Conservation (phyloP, 53 echinoderm and acorn worm species). For the Patiria pectinifera region DNA sequence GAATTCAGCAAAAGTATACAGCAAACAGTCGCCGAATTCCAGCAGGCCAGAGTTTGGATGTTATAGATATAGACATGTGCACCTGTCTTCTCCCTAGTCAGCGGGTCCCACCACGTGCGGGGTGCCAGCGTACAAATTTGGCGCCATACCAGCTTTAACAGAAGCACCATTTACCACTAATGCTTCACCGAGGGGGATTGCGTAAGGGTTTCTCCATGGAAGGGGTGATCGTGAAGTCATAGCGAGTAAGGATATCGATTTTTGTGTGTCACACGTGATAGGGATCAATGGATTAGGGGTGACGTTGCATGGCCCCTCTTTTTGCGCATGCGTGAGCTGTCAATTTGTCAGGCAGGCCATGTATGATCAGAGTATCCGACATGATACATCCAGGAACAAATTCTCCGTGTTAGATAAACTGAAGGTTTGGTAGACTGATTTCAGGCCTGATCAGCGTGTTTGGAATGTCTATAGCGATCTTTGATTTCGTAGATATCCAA, state of each 20-base stretch:
- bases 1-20: neutral
- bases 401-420: too few relatives aligned
- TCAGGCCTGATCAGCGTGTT: too few relatives aligned
- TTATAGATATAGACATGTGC: slow-evolving; percentile 51
- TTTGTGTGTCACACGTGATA: slow-evolving; percentile 47
- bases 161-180: slow-evolving; percentile 63
- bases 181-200: slow-evolving; percentile 52
- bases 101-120: slow-evolving; percentile 44
- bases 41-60: neutral
- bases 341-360: neutral
- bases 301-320: neutral
- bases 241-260: too few relatives aligned
- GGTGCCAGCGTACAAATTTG: slow-evolving; percentile 64
- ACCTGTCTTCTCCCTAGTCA: slow-evolving; percentile 49
- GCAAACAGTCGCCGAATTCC: slow-evolving; percentile 41
- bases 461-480: too few relatives aligned
- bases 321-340: neutral
- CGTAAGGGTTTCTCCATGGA: slow-evolving; percentile 31
- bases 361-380: neutral
- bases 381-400: neutral
- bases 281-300: neutral
- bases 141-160: slow-evolving; percentile 59
- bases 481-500: too few relatives aligned
- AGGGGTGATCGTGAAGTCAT: slow-evolving; percentile 12
- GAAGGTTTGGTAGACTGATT: too few relatives aligned